phyloP scores from a whole-genome alignment of 2,888 invertebrate species.

The Plutella xylostella region DNA sequence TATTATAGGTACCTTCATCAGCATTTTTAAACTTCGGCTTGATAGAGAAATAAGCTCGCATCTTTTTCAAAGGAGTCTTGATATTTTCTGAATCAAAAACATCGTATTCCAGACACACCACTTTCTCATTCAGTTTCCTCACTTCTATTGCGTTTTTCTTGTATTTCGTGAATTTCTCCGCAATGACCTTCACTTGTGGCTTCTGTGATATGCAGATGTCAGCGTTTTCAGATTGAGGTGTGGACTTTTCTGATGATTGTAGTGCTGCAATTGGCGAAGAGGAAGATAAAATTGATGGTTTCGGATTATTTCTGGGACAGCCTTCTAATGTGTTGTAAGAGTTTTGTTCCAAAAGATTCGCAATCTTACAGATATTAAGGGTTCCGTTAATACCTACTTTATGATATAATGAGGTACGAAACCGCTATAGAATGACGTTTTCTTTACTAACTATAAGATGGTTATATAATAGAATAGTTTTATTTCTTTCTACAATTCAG shows the following conservation, averaged over 20 bases:
- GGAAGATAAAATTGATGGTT: not conserved
- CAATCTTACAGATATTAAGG: no score
- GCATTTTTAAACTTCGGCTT: constrained; percentile 22
- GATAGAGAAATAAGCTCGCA: constrained; percentile 49
- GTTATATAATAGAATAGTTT: no score
- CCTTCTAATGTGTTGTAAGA: not conserved
- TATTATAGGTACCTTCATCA: constrained; percentile 7
- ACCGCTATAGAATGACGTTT: no score
- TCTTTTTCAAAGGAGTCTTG: constrained; percentile 29
- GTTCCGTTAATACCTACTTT: no score
- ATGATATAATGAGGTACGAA: no score
- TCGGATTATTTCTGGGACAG: not conserved
- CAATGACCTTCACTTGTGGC: constrained; percentile 45
- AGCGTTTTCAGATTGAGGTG: not conserved
- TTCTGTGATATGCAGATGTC: constrained; percentile 33
- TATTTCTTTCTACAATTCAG: no score
- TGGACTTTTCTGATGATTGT: not conserved
- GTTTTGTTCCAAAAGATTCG: no score
- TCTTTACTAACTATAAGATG: no score
- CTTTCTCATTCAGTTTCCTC: constrained; percentile 43
- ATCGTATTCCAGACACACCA: constrained; percentile 55
- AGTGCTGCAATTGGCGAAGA: not conserved
- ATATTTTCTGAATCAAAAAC: constrained; percentile 26
- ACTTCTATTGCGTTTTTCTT: constrained; percentile 44
- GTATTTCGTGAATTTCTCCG: constrained; percentile 41